Evolutionary conservation across 2,797 vertebrate genomes (phyloP).

Genomic region (Brotula barbata): DNA sequence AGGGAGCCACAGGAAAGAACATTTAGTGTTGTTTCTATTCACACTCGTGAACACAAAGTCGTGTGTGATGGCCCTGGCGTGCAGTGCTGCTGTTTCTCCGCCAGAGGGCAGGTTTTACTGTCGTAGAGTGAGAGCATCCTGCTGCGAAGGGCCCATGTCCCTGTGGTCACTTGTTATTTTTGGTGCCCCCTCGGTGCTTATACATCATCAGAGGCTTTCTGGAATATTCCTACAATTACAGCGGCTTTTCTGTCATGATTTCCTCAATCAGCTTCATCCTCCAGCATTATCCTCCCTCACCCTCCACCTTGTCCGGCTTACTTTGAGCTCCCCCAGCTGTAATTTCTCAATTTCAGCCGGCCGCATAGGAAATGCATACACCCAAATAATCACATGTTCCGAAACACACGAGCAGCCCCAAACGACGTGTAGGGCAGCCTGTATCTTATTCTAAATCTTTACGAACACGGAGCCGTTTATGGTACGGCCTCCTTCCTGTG

Average conservation of each 20-base stretch:
- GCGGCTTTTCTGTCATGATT: slow-evolving; percentile 68
- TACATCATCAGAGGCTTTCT: slow-evolving; percentile 63
- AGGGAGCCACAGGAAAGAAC: slow-evolving; percentile 59
- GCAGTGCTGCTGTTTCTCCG: slow-evolving; percentile 55
- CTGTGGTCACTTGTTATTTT: slow-evolving; percentile 71
- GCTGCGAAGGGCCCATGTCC: slow-evolving; percentile 32
- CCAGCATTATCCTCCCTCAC: slow-evolving; percentile 66
- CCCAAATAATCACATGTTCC: slow-evolving; percentile 83
- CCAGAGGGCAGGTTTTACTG: slow-evolving; percentile 74
- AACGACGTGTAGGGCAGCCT: slow-evolving; percentile 68
- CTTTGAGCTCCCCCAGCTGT: slow-evolving; percentile 69
- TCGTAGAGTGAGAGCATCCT: background rate
- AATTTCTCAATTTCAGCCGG: slow-evolving; percentile 75
- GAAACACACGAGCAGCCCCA: slow-evolving; percentile 66
- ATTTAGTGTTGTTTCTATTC: slow-evolving; percentile 56
- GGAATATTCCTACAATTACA: slow-evolving; percentile 67
- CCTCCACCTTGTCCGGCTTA: slow-evolving; percentile 71
- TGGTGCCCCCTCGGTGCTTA: slow-evolving; percentile 49
- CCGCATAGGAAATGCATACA: slow-evolving; percentile 80
- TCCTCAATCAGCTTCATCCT: slow-evolving; percentile 65
- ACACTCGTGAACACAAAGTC: slow-evolving; percentile 53
- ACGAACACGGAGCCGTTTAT: slow-evolving; percentile 54
- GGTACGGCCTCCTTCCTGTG: slow-evolving; percentile 48
- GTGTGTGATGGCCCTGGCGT: slow-evolving; percentile 27
- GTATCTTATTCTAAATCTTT: slow-evolving; percentile 48